These are phyloP conservation scores for Stigmatopora argus DNA, from an alignment of 2,113 vertebrate genomes.

Conservation along the genomic window DNA sequence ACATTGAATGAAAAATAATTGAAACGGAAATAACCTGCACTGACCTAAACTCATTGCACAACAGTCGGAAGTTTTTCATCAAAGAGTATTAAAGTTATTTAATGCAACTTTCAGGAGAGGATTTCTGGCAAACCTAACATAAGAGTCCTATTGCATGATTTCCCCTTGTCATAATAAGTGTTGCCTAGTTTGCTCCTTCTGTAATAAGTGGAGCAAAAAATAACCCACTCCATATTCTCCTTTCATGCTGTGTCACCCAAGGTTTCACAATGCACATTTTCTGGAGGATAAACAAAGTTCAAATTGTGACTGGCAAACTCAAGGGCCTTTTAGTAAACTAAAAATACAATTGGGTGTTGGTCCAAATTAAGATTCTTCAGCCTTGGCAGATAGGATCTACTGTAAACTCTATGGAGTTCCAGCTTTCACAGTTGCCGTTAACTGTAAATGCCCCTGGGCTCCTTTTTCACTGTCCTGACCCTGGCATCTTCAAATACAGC, in stretches of 20 bases:
- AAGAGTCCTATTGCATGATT: no score
- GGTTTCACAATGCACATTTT: not conserved
- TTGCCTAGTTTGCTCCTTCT: no score
- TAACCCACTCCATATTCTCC: no score
- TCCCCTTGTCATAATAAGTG: no score
- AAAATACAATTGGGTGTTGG: not conserved
- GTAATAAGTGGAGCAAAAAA: no score
- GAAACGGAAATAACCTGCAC: not conserved
- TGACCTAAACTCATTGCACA: no score
- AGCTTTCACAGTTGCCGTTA: not conserved
- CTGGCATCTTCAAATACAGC: constrained; percentile 14
- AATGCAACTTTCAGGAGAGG: no score
- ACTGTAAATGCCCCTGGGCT: not conserved
- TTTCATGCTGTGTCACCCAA: not conserved
- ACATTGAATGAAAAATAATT: not conserved
- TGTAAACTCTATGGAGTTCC: not conserved
- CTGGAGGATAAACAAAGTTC: not conserved
- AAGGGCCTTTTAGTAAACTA: not conserved
- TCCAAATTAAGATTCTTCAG: not conserved
- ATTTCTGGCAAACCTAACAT: not conserved
- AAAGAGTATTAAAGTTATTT: no score
- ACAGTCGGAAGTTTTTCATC: no score
- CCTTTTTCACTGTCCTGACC: constrained; percentile 12
- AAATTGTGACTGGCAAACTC: not conserved
- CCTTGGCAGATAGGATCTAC: not conserved